Base-by-base conservation (phyloP, 2,888 invertebrate species). In the Perdita meconis region DNA sequence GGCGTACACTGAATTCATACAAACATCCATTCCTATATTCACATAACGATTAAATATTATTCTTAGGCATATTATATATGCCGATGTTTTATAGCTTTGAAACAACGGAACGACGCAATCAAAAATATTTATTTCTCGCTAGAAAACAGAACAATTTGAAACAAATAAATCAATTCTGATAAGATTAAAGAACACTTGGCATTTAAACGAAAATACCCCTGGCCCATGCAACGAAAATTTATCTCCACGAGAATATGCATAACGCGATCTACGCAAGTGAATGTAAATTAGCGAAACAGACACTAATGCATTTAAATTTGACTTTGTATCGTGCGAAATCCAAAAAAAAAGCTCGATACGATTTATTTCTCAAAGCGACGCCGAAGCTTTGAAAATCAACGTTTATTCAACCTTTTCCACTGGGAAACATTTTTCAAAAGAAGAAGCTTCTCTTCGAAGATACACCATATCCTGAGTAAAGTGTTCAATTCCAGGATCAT, bases 1-100 rank as follows among this genome's bases (percentile, higher is more conserved):
- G 73, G 91, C 88, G 81, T 90, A 92, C 83, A 92, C 92, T 92
- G 85, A 83, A 89, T 89, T 89, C 87, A 89, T 83, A 89, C 84
- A 89, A 88, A 90, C 82, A 89, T 86, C 84, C 87, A 88, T 89
- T 85, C 86, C 87, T 90, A 86, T 51, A 84, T 78, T 74, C 68
- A 76, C 64, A 84, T 70, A 74, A 86, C 53, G 73, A 73, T 85
- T 72, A 59, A 81, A 73, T 70, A 70, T 83, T 78, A 81, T 60
- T 81, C 65, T 61, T 61, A 65, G 50, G 26, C 26, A 40, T 22
- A 63, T 55, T 24, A 34, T 59, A 12, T 34, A n/a, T 8, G 19
- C 22, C 1, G 42, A 77, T 51, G 66, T 38, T 59, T 67, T 60
- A 42, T 78, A 64, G 47, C 42, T 26, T 51, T 42, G n/a, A 22